These are phyloP conservation scores for Zingel zingel DNA, from an alignment of 2,113 vertebrate species.

Conservation along the genomic window DNA sequence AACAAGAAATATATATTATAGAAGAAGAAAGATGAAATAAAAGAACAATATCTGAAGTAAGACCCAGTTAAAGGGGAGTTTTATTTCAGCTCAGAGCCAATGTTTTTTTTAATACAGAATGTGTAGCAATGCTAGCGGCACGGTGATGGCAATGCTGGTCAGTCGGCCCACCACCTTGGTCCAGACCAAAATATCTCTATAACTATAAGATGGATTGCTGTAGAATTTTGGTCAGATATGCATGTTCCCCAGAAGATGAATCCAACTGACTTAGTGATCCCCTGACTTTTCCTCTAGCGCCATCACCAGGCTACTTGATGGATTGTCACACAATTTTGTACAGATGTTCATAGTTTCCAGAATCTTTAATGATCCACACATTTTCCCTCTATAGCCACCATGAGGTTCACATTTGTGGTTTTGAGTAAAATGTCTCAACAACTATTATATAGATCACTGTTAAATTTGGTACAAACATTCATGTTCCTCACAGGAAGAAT, in stretches of 20 bases:
- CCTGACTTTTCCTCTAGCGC: not conserved
- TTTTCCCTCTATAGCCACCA: not conserved
- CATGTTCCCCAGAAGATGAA: not conserved
- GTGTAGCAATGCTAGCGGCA: not conserved
- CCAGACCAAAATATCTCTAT: not conserved
- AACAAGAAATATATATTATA: not conserved
- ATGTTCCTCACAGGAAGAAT: no score
- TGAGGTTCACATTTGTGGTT: not conserved
- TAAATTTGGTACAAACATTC: no score
- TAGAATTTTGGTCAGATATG: not conserved
- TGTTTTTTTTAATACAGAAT: not conserved
- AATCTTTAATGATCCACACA: no score
- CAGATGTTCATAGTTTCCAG: not conserved
- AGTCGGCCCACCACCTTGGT: not conserved
- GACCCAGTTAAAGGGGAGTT: not conserved
- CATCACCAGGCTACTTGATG: not conserved
- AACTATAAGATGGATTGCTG: not conserved
- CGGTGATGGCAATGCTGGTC: not conserved
- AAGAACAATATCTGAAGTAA: not conserved
- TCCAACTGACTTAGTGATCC: not conserved
- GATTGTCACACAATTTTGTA: not conserved
- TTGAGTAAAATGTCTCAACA: not conserved
- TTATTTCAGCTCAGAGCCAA: not conserved
- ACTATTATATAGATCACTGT: no score
- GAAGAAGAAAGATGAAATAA: not conserved